These are phyloP conservation scores for Cinara cedri DNA, from an alignment of 2,888 invertebrate genomes.

Conservation along the genomic window DNA sequence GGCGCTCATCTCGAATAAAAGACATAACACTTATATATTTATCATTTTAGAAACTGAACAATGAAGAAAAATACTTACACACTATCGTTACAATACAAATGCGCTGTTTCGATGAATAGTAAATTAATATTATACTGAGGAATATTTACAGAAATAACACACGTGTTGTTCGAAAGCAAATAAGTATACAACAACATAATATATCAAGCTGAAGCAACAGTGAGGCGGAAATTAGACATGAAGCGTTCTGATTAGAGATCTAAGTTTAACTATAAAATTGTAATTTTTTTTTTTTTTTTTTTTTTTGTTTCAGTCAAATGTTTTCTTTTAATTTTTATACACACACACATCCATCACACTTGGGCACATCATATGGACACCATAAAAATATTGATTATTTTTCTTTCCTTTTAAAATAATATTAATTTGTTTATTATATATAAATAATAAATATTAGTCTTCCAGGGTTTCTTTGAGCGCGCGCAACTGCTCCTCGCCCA, in stretches of 20 bases:
- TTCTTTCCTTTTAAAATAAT: background rate
- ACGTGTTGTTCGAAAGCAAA: constrained; percentile 49
- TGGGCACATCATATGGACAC: too few relatives aligned
- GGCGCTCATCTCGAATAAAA: background rate
- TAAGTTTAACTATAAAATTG: constrained; percentile 32
- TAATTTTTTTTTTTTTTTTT: background rate
- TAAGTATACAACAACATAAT: constrained; percentile 33
- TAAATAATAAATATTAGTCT: constrained; percentile 28
- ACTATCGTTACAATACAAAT: background rate
- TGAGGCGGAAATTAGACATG: background rate
- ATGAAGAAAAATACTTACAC: background rate
- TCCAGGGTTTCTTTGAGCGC: constrained; percentile 71
- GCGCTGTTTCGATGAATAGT: background rate
- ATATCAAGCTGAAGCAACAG: background rate
- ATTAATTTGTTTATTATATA: constrained; percentile 1
- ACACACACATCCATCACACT: background rate
- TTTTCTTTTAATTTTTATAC: background rate
- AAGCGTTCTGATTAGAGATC: constrained; percentile 50
- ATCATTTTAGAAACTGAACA: background rate
- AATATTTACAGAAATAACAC: constrained; percentile 38
- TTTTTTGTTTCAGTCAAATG: constrained; percentile 46
- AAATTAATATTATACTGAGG: background rate
- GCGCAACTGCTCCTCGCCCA: constrained; percentile 79
- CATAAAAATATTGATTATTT: background rate
- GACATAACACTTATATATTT: background rate